phyloP scores from a whole-genome alignment of 1,140 invertebrate genomes.

The Zaprionus kolodkinae region DNA sequence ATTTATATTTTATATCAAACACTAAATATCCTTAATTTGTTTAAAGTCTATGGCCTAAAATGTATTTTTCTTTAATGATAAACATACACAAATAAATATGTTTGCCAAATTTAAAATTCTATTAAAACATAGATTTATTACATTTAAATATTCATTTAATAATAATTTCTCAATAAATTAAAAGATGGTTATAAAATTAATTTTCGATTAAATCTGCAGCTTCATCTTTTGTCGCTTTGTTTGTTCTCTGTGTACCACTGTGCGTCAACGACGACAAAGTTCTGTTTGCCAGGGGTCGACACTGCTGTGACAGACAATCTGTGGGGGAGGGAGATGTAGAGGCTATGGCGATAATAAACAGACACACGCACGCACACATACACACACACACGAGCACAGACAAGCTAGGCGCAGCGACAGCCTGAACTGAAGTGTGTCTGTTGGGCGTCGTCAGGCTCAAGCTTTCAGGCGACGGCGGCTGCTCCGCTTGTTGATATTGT shows the following conservation, averaged over 20 bases:
- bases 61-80: too few species aligned
- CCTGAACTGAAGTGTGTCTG: constrained; percentile 72
- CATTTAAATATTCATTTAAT: neutral
- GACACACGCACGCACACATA: constrained; percentile 51
- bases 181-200: neutral
- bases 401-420: constrained; percentile 60
- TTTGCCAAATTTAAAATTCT: neutral
- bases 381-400: constrained; percentile 39
- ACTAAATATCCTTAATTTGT: too few species aligned
- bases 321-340: constrained; percentile 27
- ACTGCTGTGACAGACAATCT: constrained; percentile 8
- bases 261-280: constrained; percentile 49
- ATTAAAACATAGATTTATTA: neutral
- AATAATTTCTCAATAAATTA: neutral
- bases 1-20: too few species aligned
- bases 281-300: constrained; percentile 38
- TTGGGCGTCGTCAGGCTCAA: constrained; percentile 67
- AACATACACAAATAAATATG: too few species aligned
- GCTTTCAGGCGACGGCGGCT: constrained; percentile 37
- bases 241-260: neutral
- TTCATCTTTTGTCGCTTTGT: neutral
- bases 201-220: neutral
- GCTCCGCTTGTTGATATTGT: constrained; percentile 76
- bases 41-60: too few species aligned
- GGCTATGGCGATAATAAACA: constrained; percentile 75